A percentile compares a stretch with the other conserved stretches of the same genome.
These are phyloP conservation scores for Pachyuromys duprasi DNA, from an alignment of 2,797 vertebrate species.

Conservation along the genomic window DNA sequence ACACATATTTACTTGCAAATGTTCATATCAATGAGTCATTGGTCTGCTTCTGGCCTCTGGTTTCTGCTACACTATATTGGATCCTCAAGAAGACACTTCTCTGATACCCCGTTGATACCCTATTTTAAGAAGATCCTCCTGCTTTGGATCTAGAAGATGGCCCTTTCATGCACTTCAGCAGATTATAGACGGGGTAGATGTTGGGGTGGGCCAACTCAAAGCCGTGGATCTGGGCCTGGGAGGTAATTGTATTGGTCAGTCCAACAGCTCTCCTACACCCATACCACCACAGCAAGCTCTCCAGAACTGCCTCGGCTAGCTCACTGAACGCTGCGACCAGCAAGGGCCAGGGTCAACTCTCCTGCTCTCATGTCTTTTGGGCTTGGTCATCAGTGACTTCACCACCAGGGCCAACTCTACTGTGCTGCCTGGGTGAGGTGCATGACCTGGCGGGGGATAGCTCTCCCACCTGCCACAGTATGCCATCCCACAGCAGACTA, in stretches of 20 bases:
- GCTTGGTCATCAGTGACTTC: background rate
- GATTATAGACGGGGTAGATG: background rate
- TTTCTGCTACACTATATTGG: background rate
- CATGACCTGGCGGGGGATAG: background rate
- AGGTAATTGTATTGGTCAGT: background rate
- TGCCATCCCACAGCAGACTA: background rate
- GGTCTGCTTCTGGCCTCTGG: background rate
- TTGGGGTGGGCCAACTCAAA: background rate
- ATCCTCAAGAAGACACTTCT: background rate
- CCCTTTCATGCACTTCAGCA: background rate
- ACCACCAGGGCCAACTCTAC: background rate
- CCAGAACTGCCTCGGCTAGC: background rate
- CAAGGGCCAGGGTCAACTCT: background rate
- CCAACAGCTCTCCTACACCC: background rate
- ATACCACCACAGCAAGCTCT: background rate
- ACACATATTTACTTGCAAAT: background rate
- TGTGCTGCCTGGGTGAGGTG: background rate
- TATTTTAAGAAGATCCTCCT: background rate
- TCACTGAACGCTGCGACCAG: background rate
- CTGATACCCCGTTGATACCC: background rate
- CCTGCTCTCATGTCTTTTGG: background rate
- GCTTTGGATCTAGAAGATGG: background rate
- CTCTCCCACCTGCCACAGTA: background rate
- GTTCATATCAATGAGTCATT: background rate
- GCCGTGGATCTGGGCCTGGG: background rate